Evolutionary conservation across 2,888 invertebrate species (phyloP), one percentile per base, ranked within the genome.

Genomic region (Tetrapedia diversipes): DNA sequence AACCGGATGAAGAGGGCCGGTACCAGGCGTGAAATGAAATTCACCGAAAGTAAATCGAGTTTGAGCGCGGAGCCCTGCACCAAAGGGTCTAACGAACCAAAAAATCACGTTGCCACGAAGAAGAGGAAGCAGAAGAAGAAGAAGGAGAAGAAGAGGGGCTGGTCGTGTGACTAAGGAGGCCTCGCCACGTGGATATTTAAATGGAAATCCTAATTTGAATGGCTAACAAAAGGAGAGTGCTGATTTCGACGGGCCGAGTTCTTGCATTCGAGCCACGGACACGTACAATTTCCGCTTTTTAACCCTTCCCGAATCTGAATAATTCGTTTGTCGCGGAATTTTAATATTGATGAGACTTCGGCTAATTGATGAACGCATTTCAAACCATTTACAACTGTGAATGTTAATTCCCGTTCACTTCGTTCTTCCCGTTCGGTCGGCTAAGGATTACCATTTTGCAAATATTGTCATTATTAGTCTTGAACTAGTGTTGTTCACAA

Each of bases 11-110:
- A 14, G 64, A 57, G 76, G 43, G 56, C 45, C 49, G 72, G 49
- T 63, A 57, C 61, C 73, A 80, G 82, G 84, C 86, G 86, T 86
- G 87, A 89, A 90, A 90, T 89, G 86, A 89, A 90, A 90, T 90
- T 90, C 86, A 89, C 86, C 80, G 87, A 90, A 89, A 88, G 86
- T 86, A 89, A 90, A 90, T 90, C 84, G 87, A 87, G 76, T 90
- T 90, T 89, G n/a, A n/a, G 80, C 82, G 76, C 77, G 77, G 72
- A 81, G 80, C 84, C 77, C 67, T 81, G 77, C 60, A 82, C 81
- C 82, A 86, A 89, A 88, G 81, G 85, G 74, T 84, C 86, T 89
- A 90, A 90, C 89, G 87, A 90, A 88, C 87, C 88, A 86, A 87
- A 89, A 88, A 90, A 88, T 89, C 86, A 84, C 76, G 75, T 87